Base-by-base conservation (phyloP, 2,888 invertebrate genomes). In the Boloria euphrosyne region DNA sequence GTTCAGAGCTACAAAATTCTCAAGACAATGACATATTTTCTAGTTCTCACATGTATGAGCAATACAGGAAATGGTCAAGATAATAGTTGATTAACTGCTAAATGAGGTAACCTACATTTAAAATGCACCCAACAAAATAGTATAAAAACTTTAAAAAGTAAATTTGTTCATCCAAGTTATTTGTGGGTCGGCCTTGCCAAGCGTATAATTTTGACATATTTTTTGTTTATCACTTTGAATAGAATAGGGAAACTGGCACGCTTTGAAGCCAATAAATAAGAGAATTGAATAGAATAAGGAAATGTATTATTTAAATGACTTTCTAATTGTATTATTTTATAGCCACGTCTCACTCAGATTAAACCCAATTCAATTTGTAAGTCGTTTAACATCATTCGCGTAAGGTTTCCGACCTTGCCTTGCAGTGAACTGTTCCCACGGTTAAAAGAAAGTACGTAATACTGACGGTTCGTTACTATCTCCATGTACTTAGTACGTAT, bases 371-470 rank as follows among this genome's bases (percentile, higher is more conserved):
- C 31, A n/a, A 47, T 58, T 67, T 38, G 31, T 38, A 67, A 70
- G 65, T 62, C 67, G 67, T 59, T 70, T 70, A 65, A 59, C 59
- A 60, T 59, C 16, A 46, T 55, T 57, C 50, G 58, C 65, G 43
- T 67, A 67, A 52, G 65, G 70, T 67, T 70, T 70, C 70, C 70
- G 70, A 59, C 69, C 65, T 65, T 70, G 65, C 38, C 43, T 53
- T 27, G 59, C 38, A 31, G 67, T 54, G 14, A 58, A 62, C 65
- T 65, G 52, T 67, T 70, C 70, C 65, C 70, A 70, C 67, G 70
- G 59, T 65, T 44, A 59, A 65, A 60, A 60, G 63, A 66, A 66
- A 60, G 66, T 60, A 62, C 10, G 17, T 46, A 31, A 43, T 52
- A 22, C 31, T 46, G 10, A 46, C n/a, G 38, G n/a, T 65, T 44